Evolutionary conservation across 2,797 vertebrate species (phyloP).

Genomic region (Cyclura pinguis): DNA sequence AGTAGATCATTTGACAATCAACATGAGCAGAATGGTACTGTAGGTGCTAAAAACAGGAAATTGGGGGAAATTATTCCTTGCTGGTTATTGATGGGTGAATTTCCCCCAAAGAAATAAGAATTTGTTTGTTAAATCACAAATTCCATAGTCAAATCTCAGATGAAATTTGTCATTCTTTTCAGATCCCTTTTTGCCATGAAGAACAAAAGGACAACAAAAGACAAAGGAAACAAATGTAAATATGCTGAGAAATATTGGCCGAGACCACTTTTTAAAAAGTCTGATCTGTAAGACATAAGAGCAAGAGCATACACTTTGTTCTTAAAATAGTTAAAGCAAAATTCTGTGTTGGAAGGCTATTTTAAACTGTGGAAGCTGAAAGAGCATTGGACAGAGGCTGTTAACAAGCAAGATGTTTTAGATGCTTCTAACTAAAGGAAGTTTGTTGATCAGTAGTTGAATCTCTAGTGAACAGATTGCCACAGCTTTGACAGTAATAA

Average conservation of each 20-base stretch:
- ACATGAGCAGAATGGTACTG: neutral
- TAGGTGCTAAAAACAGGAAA: neutral
- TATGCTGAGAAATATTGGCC: neutral
- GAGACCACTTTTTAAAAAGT: neutral
- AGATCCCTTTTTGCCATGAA: neutral
- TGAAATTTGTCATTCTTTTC: neutral
- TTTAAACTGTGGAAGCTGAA: slow-evolving; percentile 51
- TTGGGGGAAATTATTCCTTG: neutral
- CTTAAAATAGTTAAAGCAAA: slow-evolving; percentile 2
- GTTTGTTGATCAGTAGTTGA: slow-evolving; percentile 65
- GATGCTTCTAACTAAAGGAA: slow-evolving; percentile 39
- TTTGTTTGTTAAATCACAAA: neutral
- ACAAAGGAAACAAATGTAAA: neutral
- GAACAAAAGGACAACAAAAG: neutral
- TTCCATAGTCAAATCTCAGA: neutral
- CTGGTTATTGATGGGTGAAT: neutral
- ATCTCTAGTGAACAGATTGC: slow-evolving; percentile 69
- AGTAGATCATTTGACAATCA: neutral
- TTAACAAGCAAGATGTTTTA: slow-evolving; percentile 46
- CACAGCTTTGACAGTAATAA: slow-evolving; percentile 59
- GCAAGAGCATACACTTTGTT: neutral
- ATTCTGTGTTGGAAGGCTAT: slow-evolving; percentile 25
- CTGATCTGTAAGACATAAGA: neutral
- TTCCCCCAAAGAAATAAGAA: neutral
- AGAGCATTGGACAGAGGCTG: slow-evolving; percentile 46